phyloP scores from a whole-genome alignment of 2,888 invertebrate species.

The Agriopis marginaria region DNA sequence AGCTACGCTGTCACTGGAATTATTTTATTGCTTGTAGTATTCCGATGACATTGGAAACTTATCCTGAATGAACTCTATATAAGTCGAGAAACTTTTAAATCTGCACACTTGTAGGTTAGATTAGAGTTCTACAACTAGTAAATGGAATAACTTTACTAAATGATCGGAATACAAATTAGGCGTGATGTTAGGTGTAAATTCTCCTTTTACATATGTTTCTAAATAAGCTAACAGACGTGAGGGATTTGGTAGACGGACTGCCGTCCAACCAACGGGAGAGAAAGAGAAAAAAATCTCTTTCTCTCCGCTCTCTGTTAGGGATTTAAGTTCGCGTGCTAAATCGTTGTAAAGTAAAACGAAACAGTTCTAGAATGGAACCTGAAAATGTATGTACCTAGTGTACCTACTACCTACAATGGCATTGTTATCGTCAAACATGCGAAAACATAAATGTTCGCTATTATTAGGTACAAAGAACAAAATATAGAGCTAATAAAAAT shows the following conservation, averaged over 20 bases:
- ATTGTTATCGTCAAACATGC: constrained; percentile 17
- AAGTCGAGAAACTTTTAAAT: constrained; percentile 3
- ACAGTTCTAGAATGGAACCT: constrained; percentile 22
- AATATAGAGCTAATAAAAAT: constrained; percentile 16
- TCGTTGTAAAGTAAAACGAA: constrained; percentile 15
- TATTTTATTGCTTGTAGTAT: constrained; percentile 18
- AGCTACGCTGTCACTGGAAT: constrained; percentile 20
- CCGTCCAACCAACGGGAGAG: too few species aligned
- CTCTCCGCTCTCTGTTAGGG: too few species aligned
- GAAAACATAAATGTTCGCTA: constrained; percentile 11
- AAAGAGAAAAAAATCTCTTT: too few species aligned
- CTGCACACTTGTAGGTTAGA: neutral
- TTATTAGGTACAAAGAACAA: constrained; percentile 10
- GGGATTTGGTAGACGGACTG: too few species aligned
- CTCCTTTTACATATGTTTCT: constrained; percentile 5
- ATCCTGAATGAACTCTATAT: constrained; percentile 14
- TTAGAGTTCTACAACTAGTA: neutral
- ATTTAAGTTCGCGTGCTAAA: constrained; percentile 18
- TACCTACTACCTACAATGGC: constrained; percentile 17
- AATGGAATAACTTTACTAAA: neutral
- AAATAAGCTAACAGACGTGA: neutral
- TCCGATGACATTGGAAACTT: constrained; percentile 19
- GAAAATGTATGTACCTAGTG: constrained; percentile 6
- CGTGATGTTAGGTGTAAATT: neutral
- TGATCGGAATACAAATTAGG: neutral